Conservation (phyloP, 2,797 vertebrate genomes). For the Ctenopoma kingsleyae region DNA sequence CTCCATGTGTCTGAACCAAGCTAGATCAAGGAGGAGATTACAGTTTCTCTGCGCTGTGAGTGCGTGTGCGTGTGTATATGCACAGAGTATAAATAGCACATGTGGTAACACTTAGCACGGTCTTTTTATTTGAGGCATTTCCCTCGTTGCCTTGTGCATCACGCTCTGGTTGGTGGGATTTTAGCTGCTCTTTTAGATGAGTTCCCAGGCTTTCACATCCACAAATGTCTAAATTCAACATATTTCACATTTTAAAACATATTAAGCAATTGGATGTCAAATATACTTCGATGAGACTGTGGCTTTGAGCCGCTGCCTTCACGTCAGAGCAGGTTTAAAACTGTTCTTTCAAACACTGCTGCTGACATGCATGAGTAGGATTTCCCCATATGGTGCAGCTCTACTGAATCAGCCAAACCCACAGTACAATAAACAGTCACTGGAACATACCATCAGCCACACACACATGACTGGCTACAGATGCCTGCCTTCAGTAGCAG, state of each 20-base stretch:
- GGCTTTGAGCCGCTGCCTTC: conserved; percentile 15
- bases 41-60: conserved; percentile 24
- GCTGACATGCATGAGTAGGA: conserved; percentile 41
- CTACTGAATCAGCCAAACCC: conserved; percentile 44
- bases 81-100: conserved; percentile 76
- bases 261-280: conserved; percentile 14
- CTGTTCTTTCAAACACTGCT: not conserved
- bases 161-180: conserved; percentile 52
- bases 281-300: conserved; percentile 1
- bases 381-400: conserved; percentile 37
- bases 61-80: conserved; percentile 31
- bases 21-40: conserved; percentile 64
- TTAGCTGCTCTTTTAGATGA: conserved; percentile 41
- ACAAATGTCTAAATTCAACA: conserved; percentile 1
- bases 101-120: conserved; percentile 82
- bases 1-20: conserved; percentile 47
- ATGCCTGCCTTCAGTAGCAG: conserved; percentile 3
- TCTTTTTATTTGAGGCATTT: conserved; percentile 74
- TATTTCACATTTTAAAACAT: conserved; percentile 29
- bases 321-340: conserved; percentile 6
- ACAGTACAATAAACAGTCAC: conserved; percentile 47
- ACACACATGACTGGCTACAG: conserved; percentile 11
- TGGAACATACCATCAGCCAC: conserved; percentile 37
- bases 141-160: conserved; percentile 63
- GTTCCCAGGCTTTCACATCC: conserved; percentile 63